Evolutionary conservation across 2,888 invertebrate species (phyloP), one percentile per base, ranked within the genome.

Genomic region (Drosophila picticornis): DNA sequence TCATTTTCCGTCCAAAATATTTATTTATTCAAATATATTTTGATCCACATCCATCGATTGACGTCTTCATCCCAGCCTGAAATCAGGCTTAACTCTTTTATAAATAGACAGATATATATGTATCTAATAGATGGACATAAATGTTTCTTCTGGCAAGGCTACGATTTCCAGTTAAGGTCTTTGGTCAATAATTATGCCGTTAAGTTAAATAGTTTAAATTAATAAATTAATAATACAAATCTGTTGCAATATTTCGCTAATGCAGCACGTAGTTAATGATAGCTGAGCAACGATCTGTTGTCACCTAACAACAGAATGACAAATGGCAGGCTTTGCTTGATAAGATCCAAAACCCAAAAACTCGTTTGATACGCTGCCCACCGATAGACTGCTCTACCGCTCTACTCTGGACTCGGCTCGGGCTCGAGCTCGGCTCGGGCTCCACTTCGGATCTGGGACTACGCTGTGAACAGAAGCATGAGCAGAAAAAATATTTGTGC

Each of bases 401-500:
- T 32, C 11, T 32, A 4, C 4, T 38, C 38, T 38, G 19, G 19
- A 38, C 38, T 19, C 38, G 38, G 19, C 38, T 38, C 9, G 19
- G 38, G 16, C 16, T 19, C 19, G 2, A 0, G 34, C 34, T 13
- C 13, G 13, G 38, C 19, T 22, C 7, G 46, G 22, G 7, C 4
- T 16, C 7, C 40, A 25, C 38, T 27, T 46, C 22, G 52, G 57
- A 52, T 13, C 48, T 36, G 73, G 31, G 59, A 52, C 56, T 64
- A 48, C 19, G 19, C 36, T 16, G 36, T 36, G 36, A 19, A 36
- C 36, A 19, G 27, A 75, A 71, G 75, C 78, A 74, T 46, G 56
- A 58, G 69, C 62, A 72, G 77, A 55, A 74, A 70, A 72, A 70
- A 80, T 80, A 80, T 83, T 77, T 77, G 43, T 71, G 71, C 80